Conservation (phyloP, 2,797 vertebrate genomes). For the Sebastes iracundus region DNA sequence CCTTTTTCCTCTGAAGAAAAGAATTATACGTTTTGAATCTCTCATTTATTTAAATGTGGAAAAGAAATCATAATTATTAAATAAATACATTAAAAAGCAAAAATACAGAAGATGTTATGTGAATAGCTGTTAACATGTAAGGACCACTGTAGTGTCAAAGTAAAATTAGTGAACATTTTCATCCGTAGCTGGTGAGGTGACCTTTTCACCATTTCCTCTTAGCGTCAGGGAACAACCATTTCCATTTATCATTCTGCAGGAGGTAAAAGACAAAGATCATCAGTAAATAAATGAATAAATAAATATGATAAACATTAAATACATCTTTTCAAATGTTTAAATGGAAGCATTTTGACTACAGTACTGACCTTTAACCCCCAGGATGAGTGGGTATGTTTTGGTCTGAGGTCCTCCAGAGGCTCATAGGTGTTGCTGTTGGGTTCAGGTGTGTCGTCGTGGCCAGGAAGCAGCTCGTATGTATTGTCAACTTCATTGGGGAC, state of each 20-base stretch:
- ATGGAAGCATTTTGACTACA: background rate
- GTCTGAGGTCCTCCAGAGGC: constrained; percentile 70
- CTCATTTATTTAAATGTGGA: constrained; percentile 1
- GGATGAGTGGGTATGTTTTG: constrained; percentile 52
- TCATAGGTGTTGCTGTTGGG: constrained; percentile 65
- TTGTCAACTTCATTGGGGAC: constrained; percentile 54
- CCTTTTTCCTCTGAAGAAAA: background rate
- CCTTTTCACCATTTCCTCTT: constrained; percentile 80
- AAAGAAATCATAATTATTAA: background rate
- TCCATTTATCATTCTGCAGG: constrained; percentile 85
- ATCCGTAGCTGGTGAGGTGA: background rate
- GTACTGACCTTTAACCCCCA: constrained; percentile 80
- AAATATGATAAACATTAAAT: background rate
- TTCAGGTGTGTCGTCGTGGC: constrained; percentile 6
- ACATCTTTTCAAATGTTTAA: background rate
- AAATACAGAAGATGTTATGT: background rate
- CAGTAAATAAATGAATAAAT: background rate
- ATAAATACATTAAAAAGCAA: constrained; percentile 44
- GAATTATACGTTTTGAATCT: background rate
- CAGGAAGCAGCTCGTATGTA: constrained; percentile 71
- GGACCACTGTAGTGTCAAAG: constrained; percentile 55
- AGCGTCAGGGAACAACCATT: constrained; percentile 82
- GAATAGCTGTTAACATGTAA: background rate
- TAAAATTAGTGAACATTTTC: constrained; percentile 29
- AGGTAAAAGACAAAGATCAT: constrained; percentile 20